Percentiles rank a stretch among this genome's conserved stretches.
phyloP scores from a whole-genome alignment of 1,140 invertebrate genomes.

The Ladona fulva region DNA sequence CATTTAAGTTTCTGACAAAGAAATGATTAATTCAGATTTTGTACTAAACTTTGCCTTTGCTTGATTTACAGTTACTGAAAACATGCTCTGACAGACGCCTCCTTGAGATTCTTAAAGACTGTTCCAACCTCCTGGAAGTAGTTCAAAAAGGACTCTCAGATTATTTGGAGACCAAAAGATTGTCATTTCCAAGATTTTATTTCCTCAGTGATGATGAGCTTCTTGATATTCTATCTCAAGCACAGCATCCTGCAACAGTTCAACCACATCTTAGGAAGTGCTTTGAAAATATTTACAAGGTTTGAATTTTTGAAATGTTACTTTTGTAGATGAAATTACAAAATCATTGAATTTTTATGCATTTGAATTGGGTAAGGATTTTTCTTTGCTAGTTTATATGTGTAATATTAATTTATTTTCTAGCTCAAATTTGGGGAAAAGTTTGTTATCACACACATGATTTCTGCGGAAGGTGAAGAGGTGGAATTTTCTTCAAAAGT shows the following conservation, averaged over 20 bases:
- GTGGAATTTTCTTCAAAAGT: slow-evolving; percentile 51
- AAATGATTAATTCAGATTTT: not conserved
- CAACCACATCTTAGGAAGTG: slow-evolving; percentile 71
- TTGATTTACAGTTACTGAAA: slow-evolving; percentile 51
- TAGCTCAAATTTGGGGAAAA: slow-evolving; percentile 58
- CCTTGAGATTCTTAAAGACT: slow-evolving; percentile 57
- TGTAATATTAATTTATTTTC: slow-evolving; percentile 19
- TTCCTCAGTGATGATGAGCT: slow-evolving; percentile 72
- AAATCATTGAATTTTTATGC: not conserved
- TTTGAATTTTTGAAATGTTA: no score
- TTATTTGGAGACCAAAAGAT: slow-evolving; percentile 63
- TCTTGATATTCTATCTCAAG: slow-evolving; percentile 64
- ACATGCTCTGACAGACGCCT: slow-evolving; percentile 49
- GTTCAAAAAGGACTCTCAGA: slow-evolving; percentile 64
- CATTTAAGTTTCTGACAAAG: not conserved
- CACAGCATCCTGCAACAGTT: slow-evolving; percentile 60
- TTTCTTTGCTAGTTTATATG: not conserved
- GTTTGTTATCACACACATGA: slow-evolving; percentile 63
- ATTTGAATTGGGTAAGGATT: slow-evolving; percentile 7
- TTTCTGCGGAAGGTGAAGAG: slow-evolving; percentile 65
- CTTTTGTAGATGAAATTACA: not conserved
- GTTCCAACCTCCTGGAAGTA: slow-evolving; percentile 52
- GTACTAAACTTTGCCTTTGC: slow-evolving; percentile 1
- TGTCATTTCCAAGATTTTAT: slow-evolving; percentile 62
- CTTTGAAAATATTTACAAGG: slow-evolving; percentile 66